Evolutionary conservation across 37 sponge, comb jelly and placozoan genomes (phyloP), one percentile per base, ranked within the genome.

Genomic region (Cliona cf. orientalis): DNA sequence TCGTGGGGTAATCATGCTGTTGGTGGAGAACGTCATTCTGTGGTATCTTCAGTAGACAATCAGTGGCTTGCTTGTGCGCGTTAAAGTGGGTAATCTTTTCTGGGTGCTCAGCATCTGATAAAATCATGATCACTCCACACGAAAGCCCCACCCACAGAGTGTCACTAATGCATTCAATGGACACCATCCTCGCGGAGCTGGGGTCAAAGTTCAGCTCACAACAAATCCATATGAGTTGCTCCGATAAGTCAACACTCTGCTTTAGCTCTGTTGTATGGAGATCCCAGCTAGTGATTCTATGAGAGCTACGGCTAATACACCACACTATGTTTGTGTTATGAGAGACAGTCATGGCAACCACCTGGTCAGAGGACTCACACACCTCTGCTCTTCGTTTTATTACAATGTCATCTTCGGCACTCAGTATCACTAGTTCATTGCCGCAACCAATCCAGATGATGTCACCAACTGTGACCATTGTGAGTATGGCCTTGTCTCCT

Each of bases 361-460:
- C 78, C 56, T 89, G 82, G n/a, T 89, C 86, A 1, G 53, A 58
- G 31, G 66, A 25, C 0, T 39, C 46, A 62, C 86, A 88, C 26
- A 67, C 90, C 5, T 61, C 45, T 83, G 77, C 85, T 23, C 90
- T 53, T 25, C 44, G 33, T 35, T 49, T 67, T 1, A 85, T 37
- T 6, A 31, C 29, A 0, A 89, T 81, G n/a, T n/a, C n/a, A 19
- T 87, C 89, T 0, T 91, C 86, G 42, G 86, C 82, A 78, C 42
- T 74, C 35, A 93, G 66, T 5, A 84, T 79, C 9, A 93, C 68
- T 28, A 93, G 70, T 61, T 93, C 90, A 33, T 75, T 70, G 17
- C 93, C 93, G 81, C 90, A 93, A 34, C 79, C 69, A 40, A 93
- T 60, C 89, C 90, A 88, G 12, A 93, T 23, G 19, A 45, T 57